Evolutionary conservation across 2,797 vertebrate species (phyloP), one percentile per base, ranked within the genome.

Genomic region (Synanceia verrucosa): DNA sequence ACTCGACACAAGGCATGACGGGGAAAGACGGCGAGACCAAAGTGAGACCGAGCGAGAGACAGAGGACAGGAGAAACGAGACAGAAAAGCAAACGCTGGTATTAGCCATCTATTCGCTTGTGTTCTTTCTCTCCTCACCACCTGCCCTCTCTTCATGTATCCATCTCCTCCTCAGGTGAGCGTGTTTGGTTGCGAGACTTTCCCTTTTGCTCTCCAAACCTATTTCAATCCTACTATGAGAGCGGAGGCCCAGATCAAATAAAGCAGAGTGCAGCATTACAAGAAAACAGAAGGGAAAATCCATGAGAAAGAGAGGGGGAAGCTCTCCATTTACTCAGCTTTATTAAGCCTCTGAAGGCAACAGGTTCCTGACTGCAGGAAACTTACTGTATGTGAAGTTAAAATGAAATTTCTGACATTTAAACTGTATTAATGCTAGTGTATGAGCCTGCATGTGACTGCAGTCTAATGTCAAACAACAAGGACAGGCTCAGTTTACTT

Each of bases 281-380:
- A 74, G 81, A 77, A 89, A 88, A 83, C 50, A 74, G 75, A 88
- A 43, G 70, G 78, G 84, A 70, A 83, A 86, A 88, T 79, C 83
- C 88, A 88, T 50, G 1, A 33, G 51, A n/a, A 16, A 4, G n/a
- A 16, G 13, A 37, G 29, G 7, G 8, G 21, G 8, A 21, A 65
- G 65, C 37, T 65, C 39, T 86, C 46, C 47, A 48, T 81, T 79
- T 73, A 74, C 62, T 56, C 18, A 13, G 46, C 63, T 34, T 57
- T 39, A 50, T 78, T 67, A 71, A 83, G 41, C 55, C 69, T 41
- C 65, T 69, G 16, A 31, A 24, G 6, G 39, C 26, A 44, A 48
- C 41, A 59, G 18, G 23, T 24, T 12, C 9, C 18, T 58, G 14
- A 36, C 21, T 28, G 44, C 23, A 62, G 19, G 51, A 23, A 23